A percentile compares a stretch with the other conserved stretches of the same genome.
Evolutionary conservation across 2,113 vertebrate species (phyloP).

Genomic region (Phrynosoma blainvillii): DNA sequence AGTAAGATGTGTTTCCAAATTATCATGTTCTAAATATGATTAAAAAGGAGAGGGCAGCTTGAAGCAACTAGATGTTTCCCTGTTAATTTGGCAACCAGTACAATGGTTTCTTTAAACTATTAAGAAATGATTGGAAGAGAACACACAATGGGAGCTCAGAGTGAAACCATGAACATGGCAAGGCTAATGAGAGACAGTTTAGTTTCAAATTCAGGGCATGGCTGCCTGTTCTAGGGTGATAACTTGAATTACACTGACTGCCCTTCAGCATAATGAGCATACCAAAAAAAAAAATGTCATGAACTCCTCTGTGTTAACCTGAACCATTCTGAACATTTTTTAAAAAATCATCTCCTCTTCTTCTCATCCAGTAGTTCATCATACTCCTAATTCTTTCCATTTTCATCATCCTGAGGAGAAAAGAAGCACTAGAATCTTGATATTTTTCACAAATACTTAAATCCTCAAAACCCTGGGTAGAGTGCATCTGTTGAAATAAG

Average conservation of each 20-base stretch:
- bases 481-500: too few relatives aligned
- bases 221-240: neutral
- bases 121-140: neutral
- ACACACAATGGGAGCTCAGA: neutral
- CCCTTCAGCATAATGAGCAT: neutral
- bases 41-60: neutral
- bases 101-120: neutral
- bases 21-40: neutral
- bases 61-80: neutral
- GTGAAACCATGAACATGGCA: neutral
- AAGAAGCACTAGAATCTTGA: neutral
- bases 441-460: neutral
- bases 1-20: neutral
- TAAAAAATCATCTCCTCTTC: neutral
- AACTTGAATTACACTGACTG: neutral
- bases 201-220: neutral
- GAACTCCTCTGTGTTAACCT: neutral
- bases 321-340: neutral
- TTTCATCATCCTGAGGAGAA: neutral
- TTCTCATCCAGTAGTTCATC: neutral
- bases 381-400: neutral
- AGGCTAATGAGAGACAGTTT: conserved; percentile 2
- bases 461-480: too few relatives aligned
- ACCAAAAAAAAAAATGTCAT: neutral
- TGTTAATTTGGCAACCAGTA: neutral